Conservation (phyloP, 2,888 invertebrate genomes). For the Yponomeuta cagnagella region DNA sequence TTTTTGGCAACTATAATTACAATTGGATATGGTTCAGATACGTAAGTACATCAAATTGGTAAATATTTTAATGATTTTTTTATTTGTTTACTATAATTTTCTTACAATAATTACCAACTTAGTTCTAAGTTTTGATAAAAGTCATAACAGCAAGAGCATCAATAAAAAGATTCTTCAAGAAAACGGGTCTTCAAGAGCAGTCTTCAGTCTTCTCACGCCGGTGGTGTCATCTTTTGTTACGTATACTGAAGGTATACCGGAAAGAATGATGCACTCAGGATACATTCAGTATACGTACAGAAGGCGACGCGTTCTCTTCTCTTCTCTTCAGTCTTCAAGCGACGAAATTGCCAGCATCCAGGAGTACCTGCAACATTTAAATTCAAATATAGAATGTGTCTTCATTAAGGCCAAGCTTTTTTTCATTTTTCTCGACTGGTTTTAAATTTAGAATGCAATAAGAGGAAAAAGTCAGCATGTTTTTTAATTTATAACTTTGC, state of each 20-base stretch:
- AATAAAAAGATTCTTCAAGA: neutral
- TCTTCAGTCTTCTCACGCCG: slow-evolving; percentile 45
- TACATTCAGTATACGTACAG: slow-evolving; percentile 99
- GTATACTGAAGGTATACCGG: slow-evolving; percentile 99
- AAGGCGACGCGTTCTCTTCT: slow-evolving; percentile 84
- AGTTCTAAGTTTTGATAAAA: neutral
- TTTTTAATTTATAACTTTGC: slow-evolving; percentile 1
- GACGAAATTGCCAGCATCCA: slow-evolving; percentile 20
- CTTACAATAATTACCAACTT: too few species aligned
- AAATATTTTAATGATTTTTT: too few species aligned
- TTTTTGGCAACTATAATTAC: too few species aligned
- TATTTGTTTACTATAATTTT: too few species aligned
- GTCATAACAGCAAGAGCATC: neutral
- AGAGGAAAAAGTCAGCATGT: neutral
- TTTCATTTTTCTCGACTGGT: neutral
- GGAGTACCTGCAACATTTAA: slow-evolving; percentile 35
- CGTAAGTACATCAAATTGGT: too few species aligned
- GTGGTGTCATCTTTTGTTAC: slow-evolving; percentile 97
- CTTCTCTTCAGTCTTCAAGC: slow-evolving; percentile 34
- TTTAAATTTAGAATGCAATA: slow-evolving; percentile 3
- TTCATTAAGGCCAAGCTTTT: neutral
- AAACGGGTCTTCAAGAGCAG: slow-evolving; percentile 8
- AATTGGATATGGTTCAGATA: too few species aligned
- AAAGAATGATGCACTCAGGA: slow-evolving; percentile 97
- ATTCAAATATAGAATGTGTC: slow-evolving; percentile 12